Evolutionary conservation across 2,797 vertebrate species (phyloP).

Genomic region (Hozukius guyotensis): DNA sequence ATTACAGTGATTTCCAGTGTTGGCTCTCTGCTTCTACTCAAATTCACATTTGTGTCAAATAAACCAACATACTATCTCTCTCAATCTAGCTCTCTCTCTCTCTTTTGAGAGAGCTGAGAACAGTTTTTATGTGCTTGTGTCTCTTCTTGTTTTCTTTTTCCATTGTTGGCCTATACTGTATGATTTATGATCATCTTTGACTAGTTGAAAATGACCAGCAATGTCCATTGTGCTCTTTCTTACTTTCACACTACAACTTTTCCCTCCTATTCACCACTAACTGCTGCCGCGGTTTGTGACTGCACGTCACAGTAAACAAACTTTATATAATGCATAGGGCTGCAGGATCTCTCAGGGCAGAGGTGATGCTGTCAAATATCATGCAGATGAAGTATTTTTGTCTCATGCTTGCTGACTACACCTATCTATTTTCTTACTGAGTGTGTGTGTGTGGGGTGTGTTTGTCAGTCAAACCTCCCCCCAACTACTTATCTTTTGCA

Average conservation of each 20-base stretch:
- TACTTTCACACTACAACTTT: background rate
- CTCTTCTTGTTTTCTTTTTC: background rate
- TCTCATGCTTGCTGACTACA: constrained; percentile 31
- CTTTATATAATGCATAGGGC: constrained; percentile 12
- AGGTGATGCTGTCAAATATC: constrained; percentile 39
- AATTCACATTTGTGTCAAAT: background rate
- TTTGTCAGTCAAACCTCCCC: constrained; percentile 21
- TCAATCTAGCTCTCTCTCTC: background rate
- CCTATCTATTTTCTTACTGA: background rate
- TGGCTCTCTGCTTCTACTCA: background rate
- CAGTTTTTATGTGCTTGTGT: rapidly evolving
- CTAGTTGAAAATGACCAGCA: background rate
- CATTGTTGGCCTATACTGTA: background rate
- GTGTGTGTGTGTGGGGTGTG: background rate
- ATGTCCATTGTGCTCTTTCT: background rate
- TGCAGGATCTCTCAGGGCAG: constrained; percentile 15
- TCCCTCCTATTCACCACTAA: background rate
- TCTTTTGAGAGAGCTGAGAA: too few relatives aligned
- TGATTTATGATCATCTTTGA: background rate
- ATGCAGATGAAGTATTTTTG: constrained; percentile 42
- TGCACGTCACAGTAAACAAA: constrained; percentile 1
- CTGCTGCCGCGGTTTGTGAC: background rate
- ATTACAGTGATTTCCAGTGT: background rate
- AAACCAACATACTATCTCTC: background rate
- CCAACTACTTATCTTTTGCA: constrained; percentile 13